Base-by-base conservation (phyloP, 2,113 vertebrate genomes). In the Oceanites oceanicus region DNA sequence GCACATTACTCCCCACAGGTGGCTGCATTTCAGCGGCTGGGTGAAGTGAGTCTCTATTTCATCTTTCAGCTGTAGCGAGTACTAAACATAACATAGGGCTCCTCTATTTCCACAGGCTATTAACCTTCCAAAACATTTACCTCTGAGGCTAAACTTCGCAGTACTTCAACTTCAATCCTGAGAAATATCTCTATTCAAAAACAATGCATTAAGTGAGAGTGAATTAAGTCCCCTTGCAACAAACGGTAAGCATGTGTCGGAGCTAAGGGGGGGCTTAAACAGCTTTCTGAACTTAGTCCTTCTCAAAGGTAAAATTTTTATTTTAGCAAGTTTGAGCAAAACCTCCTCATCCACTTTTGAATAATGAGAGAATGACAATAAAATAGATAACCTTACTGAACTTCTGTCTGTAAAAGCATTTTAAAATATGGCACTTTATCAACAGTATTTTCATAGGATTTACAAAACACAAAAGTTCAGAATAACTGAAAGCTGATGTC, bases 41-140 rank as follows among this genome's bases (percentile, higher is more conserved):
- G 49, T 92, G 85, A 92, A 55, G 42, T 29, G 53, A 86, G 44
- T 66, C 70, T 75, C 85, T 83, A 44, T 93, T 88, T 88, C 82
- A 80, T 93, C 92, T 88, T 86, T 94, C 75, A 92, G 13, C 55
- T 21, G 3, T 11, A 80, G 67, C n/a, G 42, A 93, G 82, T 56
- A 17, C 88, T 95, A 88, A 94, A 83, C 82, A 42, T 86, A 92
- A 92, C 72, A 16, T 36, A 81, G 72, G 67, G 56, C 75, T 77
- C n/a, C 50, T 83, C 92, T 80, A 55, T 93, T 95, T 97, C 90
- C 85, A 90, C 78, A 80, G 90, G 75, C 95, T 88, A 83, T 95
- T 96, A 96, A 96, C 86, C 92, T 94, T 95, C 92, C 86, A 84
- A 96, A 97, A 96, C 92, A 83, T 94, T 90, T 86, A 74, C 75